Evolutionary conservation across 2,113 vertebrate species (phyloP), one percentile per base, ranked within the genome.

Genomic region (Semicossyphus pulcher): DNA sequence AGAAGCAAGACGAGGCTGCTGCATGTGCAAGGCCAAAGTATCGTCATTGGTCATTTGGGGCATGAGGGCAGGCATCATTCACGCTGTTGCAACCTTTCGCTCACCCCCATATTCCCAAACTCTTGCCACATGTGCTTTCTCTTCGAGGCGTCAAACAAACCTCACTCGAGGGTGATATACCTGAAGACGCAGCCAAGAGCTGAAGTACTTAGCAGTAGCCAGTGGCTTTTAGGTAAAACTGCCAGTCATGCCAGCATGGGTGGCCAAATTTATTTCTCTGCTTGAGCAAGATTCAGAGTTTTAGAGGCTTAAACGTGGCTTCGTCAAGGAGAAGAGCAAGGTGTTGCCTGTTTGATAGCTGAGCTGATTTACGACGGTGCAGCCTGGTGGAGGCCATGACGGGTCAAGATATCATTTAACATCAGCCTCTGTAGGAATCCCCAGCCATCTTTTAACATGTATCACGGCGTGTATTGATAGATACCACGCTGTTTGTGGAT

Each of bases 141-240:
- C 16, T 54, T 29, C 2, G 0, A 59, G 32, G 23, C 53, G n/a
- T 72, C 32, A 66, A 32, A 69, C 56, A 56, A 62, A 44, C n/a
- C 28, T 58, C 28, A 44, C 26, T 58, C 18, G 9, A 16, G 20
- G 34, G 34, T 10, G 23, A 56, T 47, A 14, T 15, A 72, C 62
- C 41, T 36, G 23, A 36, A 67, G 51, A 59, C 60, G 45, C 1
- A 44, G 44, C 59, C 14, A 6, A 47, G 59, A 45, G 48, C 59
- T 65, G 16, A 36, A 60, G 34, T 18, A 11, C 49, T 74, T 67
- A 49, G 18, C 72, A 60, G 57, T 44, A 66, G 67, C 12, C 25
- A 39, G 31, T 62, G 47, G 64, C 42, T 76, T 83, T 54, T 66
- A 52, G 59, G 37, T 59, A 31, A 66, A 61, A 32, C 70, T 67